A percentile compares a stretch with the other conserved stretches of the same genome.
Evolutionary conservation across 2,888 invertebrate species (phyloP).

Genomic region (Stratiomys singularior): DNA sequence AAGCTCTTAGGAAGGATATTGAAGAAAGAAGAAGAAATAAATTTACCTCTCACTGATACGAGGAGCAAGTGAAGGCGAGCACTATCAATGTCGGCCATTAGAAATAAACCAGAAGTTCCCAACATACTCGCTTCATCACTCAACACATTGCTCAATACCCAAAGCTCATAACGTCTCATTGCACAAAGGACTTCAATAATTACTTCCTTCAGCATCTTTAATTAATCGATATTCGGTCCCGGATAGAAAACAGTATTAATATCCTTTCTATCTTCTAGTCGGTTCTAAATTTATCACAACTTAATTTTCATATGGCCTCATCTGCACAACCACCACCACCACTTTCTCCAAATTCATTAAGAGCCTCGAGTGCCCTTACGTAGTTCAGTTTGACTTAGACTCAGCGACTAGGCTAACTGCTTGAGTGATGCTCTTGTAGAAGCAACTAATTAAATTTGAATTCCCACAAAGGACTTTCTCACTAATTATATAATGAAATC

Average conservation of each 20-base stretch:
- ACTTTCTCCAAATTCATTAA: neutral
- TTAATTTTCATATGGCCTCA: neutral
- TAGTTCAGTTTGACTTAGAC: neutral
- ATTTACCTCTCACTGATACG: neutral
- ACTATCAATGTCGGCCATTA: no score
- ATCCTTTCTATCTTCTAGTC: neutral
- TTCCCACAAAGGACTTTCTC: slow-evolving; percentile 43
- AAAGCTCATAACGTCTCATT: no score
- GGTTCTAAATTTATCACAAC: neutral
- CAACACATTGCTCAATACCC: no score
- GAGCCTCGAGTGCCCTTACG: neutral
- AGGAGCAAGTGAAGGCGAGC: neutral
- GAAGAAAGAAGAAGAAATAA: neutral
- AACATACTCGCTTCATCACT: neutral
- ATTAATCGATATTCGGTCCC: no score
- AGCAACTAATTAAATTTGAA: slow-evolving; percentile 46
- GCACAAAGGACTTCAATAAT: no score
- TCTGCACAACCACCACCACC: neutral
- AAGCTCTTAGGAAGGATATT: neutral
- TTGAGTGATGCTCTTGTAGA: slow-evolving; percentile 3
- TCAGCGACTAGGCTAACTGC: neutral
- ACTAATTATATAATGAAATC: slow-evolving; percentile 44
- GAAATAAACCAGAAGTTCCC: no score
- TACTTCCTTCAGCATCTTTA: no score
- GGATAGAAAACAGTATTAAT: no score